These are phyloP conservation scores for Ataeniobius toweri DNA, from an alignment of 2,797 vertebrate genomes.

Conservation along the genomic window DNA sequence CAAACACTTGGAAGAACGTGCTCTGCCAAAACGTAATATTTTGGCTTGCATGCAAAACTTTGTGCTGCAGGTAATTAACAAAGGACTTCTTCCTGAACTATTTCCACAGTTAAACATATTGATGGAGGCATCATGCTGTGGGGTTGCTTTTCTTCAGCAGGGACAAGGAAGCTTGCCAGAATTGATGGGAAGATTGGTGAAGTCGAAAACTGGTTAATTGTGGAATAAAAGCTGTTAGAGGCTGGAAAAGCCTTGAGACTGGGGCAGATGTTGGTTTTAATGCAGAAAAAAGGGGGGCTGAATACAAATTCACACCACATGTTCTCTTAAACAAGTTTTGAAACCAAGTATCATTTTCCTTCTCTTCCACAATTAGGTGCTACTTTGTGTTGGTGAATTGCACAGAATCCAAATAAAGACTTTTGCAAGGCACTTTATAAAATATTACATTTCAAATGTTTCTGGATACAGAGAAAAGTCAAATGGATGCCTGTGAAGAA, in stretches of 20 bases:
- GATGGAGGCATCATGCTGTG: neutral
- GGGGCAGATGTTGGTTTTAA: neutral
- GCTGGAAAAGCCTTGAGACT: neutral
- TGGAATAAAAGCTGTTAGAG: neutral
- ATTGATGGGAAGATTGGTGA: neutral
- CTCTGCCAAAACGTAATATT: neutral
- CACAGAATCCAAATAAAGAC: neutral
- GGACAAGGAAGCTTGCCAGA: neutral
- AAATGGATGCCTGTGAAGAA: neutral
- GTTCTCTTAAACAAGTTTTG: neutral
- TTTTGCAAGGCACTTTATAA: neutral
- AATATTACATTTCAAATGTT: neutral
- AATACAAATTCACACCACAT: neutral
- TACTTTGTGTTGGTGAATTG: neutral
- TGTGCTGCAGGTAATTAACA: neutral
- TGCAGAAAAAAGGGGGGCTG: neutral
- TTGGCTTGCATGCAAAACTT: neutral
- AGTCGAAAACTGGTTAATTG: neutral
- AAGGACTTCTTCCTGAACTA: neutral
- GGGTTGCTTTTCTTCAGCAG: neutral
- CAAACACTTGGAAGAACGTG: neutral
- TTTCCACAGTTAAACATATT: neutral
- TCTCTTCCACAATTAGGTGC: neutral
- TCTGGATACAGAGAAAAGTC: neutral
- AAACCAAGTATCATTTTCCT: neutral